phyloP scores from a whole-genome alignment of 2,113 vertebrate species.

The Lonchura striata region DNA sequence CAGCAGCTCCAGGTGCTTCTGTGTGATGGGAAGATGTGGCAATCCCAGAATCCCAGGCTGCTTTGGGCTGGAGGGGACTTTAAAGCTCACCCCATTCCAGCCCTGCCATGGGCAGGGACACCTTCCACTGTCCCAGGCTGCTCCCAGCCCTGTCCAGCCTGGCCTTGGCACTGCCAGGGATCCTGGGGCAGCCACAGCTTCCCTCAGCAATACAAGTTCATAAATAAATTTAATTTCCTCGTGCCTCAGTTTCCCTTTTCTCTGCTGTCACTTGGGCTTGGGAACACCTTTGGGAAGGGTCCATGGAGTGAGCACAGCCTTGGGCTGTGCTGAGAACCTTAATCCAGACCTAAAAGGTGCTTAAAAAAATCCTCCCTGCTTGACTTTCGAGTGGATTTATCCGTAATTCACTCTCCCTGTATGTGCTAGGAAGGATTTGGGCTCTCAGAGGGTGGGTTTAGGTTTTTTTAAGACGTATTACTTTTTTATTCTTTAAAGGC shows the following conservation, averaged over 20 bases:
- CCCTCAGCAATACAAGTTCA: accelerated
- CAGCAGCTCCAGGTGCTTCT: too few species aligned
- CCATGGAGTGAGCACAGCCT: neutral
- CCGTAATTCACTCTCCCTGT: neutral
- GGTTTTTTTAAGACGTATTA: neutral
- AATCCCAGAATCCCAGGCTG: too few species aligned
- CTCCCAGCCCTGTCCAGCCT: neutral
- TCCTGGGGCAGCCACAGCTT: neutral
- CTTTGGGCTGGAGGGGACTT: too few species aligned
- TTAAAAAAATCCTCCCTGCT: neutral
- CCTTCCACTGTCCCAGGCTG: accelerated
- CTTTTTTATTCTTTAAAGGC: neutral
- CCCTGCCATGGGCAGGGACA: neutral
- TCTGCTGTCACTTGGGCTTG: neutral
- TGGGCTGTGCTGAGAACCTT: neutral
- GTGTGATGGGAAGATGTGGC: too few species aligned
- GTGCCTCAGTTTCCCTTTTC: conserved; percentile 24
- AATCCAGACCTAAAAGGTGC: neutral
- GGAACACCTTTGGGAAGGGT: neutral
- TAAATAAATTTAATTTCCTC: accelerated
- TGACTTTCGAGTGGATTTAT: conserved; percentile 27
- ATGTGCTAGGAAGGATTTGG: neutral
- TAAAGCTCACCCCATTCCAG: too few species aligned
- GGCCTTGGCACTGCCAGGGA: neutral
- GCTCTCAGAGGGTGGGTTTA: neutral